Base-by-base conservation (phyloP, 1,140 invertebrate species). In the Apis laboriosa region DNA sequence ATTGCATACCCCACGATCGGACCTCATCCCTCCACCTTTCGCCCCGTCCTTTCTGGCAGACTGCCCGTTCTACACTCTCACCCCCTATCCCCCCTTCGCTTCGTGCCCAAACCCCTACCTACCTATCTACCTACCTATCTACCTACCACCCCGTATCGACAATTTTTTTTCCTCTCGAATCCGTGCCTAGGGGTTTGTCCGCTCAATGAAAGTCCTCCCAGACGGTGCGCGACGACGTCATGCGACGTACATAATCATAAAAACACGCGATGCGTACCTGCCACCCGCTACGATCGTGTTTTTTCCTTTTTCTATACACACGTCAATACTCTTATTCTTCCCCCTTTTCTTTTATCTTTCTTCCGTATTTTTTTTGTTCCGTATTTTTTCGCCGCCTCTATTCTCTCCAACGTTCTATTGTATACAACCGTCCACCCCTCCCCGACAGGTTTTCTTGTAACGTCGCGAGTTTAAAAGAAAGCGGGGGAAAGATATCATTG, bases 191-290 rank as follows among this genome's bases (percentile, higher is more conserved):
- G 78, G 84, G 80, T 83, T 89, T 88, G 88, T 89, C 85, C 83
- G 88, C 88, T 90, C 86, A 88, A 90, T 89, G 88, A 90, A 87
- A 90, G 83, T 89, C 83, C 86, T 88, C 80, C 78, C 82, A 86
- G 86, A 88, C 80, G 84, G 74, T 77, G 71, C 73, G 66, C 83
- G 34, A 43, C 34, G 83, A 43, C 34, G 83, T 85, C 79, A 51
- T 63, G 76, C 74, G 70, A 80, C 78, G 76, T 73, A 80, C 80
- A 85, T 88, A 88, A 88, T 88, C 87, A 79, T 80, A 82, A 88
- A 24, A 88, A 88, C 80, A 85, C 77, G 84, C 83, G 86, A 83
- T 67, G 82, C 86, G 67, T 87, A 51, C 71, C 53, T 63, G 21
- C 71, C 83, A 58, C 73, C 66, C 34, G 34, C 64, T 55, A 21